These are phyloP conservation scores for Myrmecophaga tridactyla DNA, from an alignment of 2,113 vertebrate genomes.

Conservation along the genomic window DNA sequence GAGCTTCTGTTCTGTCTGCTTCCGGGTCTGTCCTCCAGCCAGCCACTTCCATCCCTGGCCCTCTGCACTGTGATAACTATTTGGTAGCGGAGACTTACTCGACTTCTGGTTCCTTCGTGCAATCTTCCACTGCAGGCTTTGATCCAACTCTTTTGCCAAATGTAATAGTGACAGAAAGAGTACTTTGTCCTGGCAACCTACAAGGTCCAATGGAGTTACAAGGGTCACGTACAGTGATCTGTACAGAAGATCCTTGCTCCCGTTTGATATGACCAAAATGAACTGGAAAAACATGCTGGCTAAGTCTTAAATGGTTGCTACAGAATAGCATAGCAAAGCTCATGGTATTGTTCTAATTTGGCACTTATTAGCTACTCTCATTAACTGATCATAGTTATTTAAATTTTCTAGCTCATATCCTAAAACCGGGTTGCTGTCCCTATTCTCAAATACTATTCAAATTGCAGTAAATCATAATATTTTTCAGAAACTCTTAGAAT, in stretches of 20 bases:
- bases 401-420: conserved; percentile 2
- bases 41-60: conserved; percentile 73
- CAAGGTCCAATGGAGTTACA: conserved; percentile 73
- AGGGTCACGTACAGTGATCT: conserved; percentile 76
- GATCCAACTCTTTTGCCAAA: conserved; percentile 81
- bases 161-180: conserved; percentile 82
- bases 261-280: conserved; percentile 74
- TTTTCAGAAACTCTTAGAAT: conserved; percentile 41
- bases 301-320: conserved; percentile 20
- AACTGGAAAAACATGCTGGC: conserved; percentile 42
- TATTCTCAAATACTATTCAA: conserved; percentile 69
- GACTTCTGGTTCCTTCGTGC: conserved; percentile 55
- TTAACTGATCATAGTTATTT: background rate
- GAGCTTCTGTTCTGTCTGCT: conserved; percentile 40
- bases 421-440: conserved; percentile 48
- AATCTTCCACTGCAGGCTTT: conserved; percentile 57
- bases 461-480: conserved; percentile 27
- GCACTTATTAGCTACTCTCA: background rate
- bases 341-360: conserved; percentile 76
- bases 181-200: conserved; percentile 78
- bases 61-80: conserved; percentile 79
- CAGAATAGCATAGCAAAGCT: conserved; percentile 55
- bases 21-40: conserved; percentile 79
- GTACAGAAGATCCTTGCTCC: conserved; percentile 85
- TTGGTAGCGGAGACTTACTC: conserved; percentile 83